These are phyloP conservation scores for Mallotus villosus DNA, from an alignment of 2,797 vertebrate species.

Conservation along the genomic window DNA sequence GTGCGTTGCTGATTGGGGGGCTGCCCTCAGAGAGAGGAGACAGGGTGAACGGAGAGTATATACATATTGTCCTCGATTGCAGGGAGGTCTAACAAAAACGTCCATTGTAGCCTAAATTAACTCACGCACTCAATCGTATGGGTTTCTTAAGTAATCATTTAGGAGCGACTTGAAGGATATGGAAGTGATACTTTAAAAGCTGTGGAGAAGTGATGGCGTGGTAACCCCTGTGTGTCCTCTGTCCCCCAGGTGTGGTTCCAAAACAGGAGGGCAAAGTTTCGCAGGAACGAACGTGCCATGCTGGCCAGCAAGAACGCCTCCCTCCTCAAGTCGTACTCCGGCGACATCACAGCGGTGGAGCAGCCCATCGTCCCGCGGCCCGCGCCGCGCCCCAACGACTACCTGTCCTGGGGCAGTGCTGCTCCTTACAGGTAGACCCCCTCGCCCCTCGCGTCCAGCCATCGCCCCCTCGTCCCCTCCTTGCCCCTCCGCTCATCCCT, in stretches of 20 bases:
- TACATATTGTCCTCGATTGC: neutral
- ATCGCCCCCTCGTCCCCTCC: neutral
- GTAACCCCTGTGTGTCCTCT: neutral
- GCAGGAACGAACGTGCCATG: slow-evolving; percentile 94
- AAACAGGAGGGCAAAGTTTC: slow-evolving; percentile 96
- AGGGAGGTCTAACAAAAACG: neutral
- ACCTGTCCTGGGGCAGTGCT: slow-evolving; percentile 94
- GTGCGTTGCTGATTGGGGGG: neutral
- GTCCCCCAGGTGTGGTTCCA: slow-evolving; percentile 95
- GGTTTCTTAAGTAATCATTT: neutral
- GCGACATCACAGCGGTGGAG: slow-evolving; percentile 93
- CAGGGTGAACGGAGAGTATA: neutral
- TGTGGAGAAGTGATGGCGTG: no score
- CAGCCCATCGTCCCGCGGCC: slow-evolving; percentile 96
- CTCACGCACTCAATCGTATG: no score
- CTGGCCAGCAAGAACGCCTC: slow-evolving; percentile 97
- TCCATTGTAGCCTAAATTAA: no score
- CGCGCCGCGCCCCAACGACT: slow-evolving; percentile 91
- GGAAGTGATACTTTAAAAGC: neutral
- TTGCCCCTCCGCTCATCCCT: neutral
- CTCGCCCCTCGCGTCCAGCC: neutral
- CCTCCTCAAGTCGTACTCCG: slow-evolving; percentile 95
- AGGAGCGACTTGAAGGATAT: neutral
- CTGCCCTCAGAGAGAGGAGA: neutral
- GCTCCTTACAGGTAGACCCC: slow-evolving; percentile 90